Percentiles rank a stretch among this genome's conserved stretches.
Conservation (phyloP, 2,888 invertebrate genomes). For the Idaea straminata region DNA sequence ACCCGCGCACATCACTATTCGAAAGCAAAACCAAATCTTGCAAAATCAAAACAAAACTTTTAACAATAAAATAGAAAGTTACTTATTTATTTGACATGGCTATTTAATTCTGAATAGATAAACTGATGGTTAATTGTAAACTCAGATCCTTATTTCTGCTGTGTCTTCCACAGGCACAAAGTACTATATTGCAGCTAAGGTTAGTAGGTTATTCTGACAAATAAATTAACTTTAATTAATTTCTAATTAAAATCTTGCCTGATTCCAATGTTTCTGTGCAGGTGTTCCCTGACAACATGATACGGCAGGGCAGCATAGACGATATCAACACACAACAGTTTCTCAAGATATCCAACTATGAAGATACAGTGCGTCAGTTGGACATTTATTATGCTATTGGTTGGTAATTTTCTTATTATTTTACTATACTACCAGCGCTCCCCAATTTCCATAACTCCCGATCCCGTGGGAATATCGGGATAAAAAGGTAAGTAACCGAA, state of each 20-base stretch:
- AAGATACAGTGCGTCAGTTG: conserved; percentile 93
- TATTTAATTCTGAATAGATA: background rate
- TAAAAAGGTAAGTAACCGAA: no score
- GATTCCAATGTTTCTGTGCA: conserved; percentile 25
- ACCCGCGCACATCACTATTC: background rate
- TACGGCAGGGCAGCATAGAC: conserved; percentile 85
- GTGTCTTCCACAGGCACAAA: no score
- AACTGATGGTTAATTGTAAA: background rate
- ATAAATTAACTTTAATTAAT: no score
- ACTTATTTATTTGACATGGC: background rate
- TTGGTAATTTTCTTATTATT: conserved; percentile 67
- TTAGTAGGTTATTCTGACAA: no score
- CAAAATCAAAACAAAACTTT: background rate
- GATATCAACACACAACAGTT: conserved; percentile 90
- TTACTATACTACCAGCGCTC: background rate
- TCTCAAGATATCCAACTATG: conserved; percentile 91
- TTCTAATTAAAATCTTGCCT: no score
- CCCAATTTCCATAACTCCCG: no score
- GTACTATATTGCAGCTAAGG: no score
- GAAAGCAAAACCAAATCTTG: background rate
- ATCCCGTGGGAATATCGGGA: no score
- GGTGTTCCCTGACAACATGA: conserved; percentile 64
- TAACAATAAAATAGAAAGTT: background rate
- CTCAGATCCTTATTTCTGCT: no score
- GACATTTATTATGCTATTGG: conserved; percentile 97